phyloP scores from a whole-genome alignment of 2,797 vertebrate genomes.

The Premnoplex brunnescens region DNA sequence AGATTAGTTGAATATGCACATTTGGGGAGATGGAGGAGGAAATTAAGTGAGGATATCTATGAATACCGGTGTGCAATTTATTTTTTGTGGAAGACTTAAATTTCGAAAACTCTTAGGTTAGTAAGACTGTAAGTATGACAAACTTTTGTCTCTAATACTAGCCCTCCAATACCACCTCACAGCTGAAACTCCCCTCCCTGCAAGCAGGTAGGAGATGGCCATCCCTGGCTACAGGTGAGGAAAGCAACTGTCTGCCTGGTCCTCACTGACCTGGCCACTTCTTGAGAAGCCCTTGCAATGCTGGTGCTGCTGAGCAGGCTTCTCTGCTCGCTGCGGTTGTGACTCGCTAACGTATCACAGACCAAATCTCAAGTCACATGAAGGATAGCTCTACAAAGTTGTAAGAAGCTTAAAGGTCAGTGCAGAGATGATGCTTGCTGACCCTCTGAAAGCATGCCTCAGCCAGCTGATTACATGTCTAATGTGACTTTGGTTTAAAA shows the following conservation, averaged over 20 bases:
- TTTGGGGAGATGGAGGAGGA: not conserved
- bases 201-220: not conserved
- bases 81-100: not conserved
- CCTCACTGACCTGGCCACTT: not conserved
- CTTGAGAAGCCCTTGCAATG: not conserved
- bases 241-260: rapidly evolving
- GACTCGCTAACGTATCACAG: not conserved
- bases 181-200: not conserved
- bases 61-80: not conserved
- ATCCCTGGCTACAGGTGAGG: not conserved
- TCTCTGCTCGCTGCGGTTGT: not conserved
- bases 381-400: not conserved
- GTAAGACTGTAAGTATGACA: not conserved
- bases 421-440: not conserved
- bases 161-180: not conserved
- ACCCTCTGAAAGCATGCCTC: not conserved
- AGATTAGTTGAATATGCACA: not conserved
- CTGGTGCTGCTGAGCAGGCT: not conserved
- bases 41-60: not conserved
- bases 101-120: not conserved
- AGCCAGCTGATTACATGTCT: not conserved
- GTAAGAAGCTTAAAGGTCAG: not conserved
- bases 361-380: not conserved
- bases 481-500: not conserved
- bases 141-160: not conserved